Evolutionary conservation across 2,113 vertebrate species (phyloP), one percentile per base, ranked within the genome.

Genomic region (Alces alces): DNA sequence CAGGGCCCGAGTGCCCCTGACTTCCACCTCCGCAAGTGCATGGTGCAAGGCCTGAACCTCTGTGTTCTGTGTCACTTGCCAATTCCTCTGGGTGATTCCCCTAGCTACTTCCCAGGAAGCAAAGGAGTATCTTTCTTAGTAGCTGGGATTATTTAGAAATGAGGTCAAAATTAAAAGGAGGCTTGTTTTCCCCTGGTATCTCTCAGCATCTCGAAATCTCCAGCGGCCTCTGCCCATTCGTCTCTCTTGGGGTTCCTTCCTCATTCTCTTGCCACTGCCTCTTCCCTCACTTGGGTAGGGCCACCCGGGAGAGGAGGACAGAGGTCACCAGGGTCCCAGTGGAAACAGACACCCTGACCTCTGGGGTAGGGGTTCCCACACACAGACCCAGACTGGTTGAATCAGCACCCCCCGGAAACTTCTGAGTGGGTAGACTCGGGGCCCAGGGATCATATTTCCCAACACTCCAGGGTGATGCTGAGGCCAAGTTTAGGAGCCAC

Each of bases 141-240:
- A 73, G 61, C 39, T 21, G 30, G 36, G n/a, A 47, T 93, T 50
- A 33, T 73, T 91, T 54, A 47, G 66, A 98, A 93, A 93, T 27
- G 54, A 97, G 88, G 45, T 79, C 93, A 83, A 64, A 85, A 84
- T 52, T 12, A 88, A 64, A 93, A 55, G 23, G 33, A 4, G 27
- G 14, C n/a, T 70, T 36, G 33, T 80, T 82, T 47, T 50, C 30
- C 47, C 13, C 45, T 5, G 25, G 23, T 27, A 11, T 45, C 47
- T 73, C 43, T 92, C 7, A 2, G 70, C 70, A 16, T 79, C 89
- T 60, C 88, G 54, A 61, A 36, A 36, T 88, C 64, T 73, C 85
- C 13, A 1, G 55, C 5, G 17, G 78, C 89, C 23, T 60, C 90
- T 85, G 43, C 45, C 11, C n/a, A 5, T 60, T 16, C 66, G 33